A percentile compares a stretch with the other conserved stretches of the same genome.
Conservation (phyloP, 2,797 vertebrate species). For the Emys orbicularis region DNA sequence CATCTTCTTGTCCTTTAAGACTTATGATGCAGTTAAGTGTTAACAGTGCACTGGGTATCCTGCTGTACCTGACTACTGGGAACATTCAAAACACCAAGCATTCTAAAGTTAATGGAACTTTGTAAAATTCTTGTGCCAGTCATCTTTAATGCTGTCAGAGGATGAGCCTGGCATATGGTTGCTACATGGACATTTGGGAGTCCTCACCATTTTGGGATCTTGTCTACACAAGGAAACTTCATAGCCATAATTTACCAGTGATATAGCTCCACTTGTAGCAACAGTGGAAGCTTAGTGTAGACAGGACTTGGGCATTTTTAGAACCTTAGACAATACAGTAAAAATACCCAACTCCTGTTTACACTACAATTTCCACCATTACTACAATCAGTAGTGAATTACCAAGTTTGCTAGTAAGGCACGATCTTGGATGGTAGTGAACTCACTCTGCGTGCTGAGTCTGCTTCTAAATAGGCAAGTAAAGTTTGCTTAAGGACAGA, state of each 20-base stretch:
- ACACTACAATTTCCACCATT: not conserved
- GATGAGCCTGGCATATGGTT: not conserved
- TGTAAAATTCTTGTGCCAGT: not conserved
- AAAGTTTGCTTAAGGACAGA: rapidly evolving
- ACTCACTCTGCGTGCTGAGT: not conserved
- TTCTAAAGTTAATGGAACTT: rapidly evolving
- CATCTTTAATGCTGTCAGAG: rapidly evolving
- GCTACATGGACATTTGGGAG: not conserved
- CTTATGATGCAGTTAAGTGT: not conserved
- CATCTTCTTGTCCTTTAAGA: not conserved
- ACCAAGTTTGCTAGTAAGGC: not conserved
- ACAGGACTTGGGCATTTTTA: not conserved
- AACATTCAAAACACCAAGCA: rapidly evolving
- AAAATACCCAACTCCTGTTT: not conserved
- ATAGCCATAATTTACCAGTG: not conserved
- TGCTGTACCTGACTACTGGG: rapidly evolving
- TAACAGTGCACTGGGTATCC: rapidly evolving
- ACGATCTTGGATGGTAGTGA: not conserved
- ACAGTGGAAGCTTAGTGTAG: not conserved
- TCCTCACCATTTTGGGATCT: not conserved
- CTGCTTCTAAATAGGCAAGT: not conserved
- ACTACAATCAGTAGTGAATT: not conserved
- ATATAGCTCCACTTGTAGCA: not conserved
- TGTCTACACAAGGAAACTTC: rapidly evolving
- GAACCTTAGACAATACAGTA: not conserved